A percentile compares a stretch with the other conserved stretches of the same genome.
Conservation (phyloP, 2,113 vertebrate species). For the Mystacornis crossleyi region DNA sequence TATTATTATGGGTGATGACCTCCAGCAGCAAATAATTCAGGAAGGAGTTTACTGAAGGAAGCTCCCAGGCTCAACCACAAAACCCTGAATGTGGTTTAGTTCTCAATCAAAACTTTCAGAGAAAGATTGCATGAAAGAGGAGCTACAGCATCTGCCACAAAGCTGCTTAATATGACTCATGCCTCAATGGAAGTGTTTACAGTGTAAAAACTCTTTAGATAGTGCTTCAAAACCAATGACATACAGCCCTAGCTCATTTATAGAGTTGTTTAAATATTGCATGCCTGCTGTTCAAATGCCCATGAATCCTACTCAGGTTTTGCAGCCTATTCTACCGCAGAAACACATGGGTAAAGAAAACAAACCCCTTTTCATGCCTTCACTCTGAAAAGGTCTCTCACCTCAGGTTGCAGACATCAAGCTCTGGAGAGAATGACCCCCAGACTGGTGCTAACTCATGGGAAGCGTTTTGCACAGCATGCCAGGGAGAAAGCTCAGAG, state of each 20-base stretch:
- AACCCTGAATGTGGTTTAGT: background rate
- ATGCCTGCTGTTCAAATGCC: background rate
- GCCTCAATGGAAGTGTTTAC: background rate
- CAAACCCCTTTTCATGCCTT: background rate
- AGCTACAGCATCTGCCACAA: background rate
- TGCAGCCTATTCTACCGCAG: background rate
- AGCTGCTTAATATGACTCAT: background rate
- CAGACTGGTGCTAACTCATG: fast-evolving
- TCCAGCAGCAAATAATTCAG: conserved; percentile 19
- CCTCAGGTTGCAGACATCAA: background rate
- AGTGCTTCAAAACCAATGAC: background rate
- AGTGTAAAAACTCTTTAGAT: background rate
- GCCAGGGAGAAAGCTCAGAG: background rate
- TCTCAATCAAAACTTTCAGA: conserved; percentile 7
- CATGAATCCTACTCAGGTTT: background rate
- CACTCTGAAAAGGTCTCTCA: background rate
- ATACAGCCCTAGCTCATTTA: background rate
- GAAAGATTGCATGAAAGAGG: background rate
- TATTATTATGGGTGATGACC: background rate
- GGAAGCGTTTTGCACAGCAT: fast-evolving
- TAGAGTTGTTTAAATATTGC: background rate
- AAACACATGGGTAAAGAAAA: background rate
- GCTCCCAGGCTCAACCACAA: background rate
- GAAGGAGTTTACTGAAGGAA: conserved; percentile 6
- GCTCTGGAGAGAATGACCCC: background rate